phyloP scores from a whole-genome alignment of 1,140 invertebrate genomes.

The Drosophila eugracilis region DNA sequence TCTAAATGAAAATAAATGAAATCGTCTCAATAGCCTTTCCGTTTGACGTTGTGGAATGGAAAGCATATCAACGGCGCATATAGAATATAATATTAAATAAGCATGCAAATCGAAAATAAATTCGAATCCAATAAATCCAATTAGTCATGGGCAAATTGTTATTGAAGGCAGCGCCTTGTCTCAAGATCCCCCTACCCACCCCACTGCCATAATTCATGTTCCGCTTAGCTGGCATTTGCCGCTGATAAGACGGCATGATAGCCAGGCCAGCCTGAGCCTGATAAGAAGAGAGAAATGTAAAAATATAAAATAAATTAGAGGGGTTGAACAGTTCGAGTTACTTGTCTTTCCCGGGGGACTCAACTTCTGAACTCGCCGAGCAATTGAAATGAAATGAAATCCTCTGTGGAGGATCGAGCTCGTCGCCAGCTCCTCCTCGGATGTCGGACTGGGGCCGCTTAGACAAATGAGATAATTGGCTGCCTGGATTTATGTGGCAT shows the following conservation, averaged over 20 bases:
- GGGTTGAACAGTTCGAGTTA: constrained; percentile 33
- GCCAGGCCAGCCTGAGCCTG: constrained; percentile 22
- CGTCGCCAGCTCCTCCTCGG: no score
- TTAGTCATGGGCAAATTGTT: constrained; percentile 84
- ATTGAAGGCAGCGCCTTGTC: constrained; percentile 66
- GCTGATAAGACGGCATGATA: constrained; percentile 54
- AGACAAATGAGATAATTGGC: constrained; percentile 84
- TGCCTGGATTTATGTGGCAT: constrained; percentile 68
- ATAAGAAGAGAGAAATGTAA: constrained; percentile 27
- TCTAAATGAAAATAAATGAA: not conserved
- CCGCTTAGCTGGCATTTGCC: constrained; percentile 56
- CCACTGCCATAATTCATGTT: constrained; percentile 29
- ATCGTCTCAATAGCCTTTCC: constrained; percentile 4
- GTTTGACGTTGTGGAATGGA: constrained; percentile 28
- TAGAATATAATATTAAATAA: constrained; percentile 81
- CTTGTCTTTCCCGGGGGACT: constrained; percentile 21
- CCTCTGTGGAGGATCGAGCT: constrained; percentile 62
- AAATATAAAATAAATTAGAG: constrained; percentile 10
- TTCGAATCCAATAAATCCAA: constrained; percentile 83
- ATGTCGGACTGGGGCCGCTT: constrained; percentile 61
- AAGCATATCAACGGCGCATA: constrained; percentile 74
- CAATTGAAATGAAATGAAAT: constrained; percentile 58
- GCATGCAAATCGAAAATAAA: constrained; percentile 80
- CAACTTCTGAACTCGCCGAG: constrained; percentile 37
- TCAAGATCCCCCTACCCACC: constrained; percentile 18